Conservation (phyloP, 2,888 invertebrate genomes). For the Trichacis sp. region DNA sequence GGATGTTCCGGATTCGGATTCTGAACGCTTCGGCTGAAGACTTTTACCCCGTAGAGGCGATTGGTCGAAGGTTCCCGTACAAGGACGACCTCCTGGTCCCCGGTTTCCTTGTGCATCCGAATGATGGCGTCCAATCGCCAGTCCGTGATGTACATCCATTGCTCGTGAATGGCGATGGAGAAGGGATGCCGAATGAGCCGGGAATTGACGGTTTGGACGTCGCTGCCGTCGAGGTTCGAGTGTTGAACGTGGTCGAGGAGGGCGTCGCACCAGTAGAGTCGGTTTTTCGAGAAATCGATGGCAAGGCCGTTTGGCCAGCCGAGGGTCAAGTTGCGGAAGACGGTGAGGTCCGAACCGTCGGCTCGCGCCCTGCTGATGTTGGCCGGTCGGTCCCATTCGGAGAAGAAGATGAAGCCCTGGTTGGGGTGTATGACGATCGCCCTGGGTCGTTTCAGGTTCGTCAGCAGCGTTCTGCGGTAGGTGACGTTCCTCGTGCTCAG, state of each 20-base stretch:
- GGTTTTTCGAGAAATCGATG: constrained; percentile 88
- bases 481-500: constrained; percentile 88
- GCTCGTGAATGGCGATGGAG: constrained; percentile 89
- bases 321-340: constrained; percentile 90
- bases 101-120: constrained; percentile 87
- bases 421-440: constrained; percentile 98
- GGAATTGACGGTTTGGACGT: constrained; percentile 90
- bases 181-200: constrained; percentile 89
- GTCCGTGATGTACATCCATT: constrained; percentile 97
- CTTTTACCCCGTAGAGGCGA: constrained; percentile 91
- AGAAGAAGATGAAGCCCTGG: constrained; percentile 92
- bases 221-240: constrained; percentile 89
- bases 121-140: constrained; percentile 97
- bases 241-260: constrained; percentile 96
- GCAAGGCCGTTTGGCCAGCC: constrained; percentile 98
- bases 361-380: constrained; percentile 94
- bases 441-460: constrained; percentile 90
- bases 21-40: constrained; percentile 84
- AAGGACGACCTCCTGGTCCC: constrained; percentile 87
- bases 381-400: constrained; percentile 96
- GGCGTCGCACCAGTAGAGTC: constrained; percentile 98
- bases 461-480: constrained; percentile 84
- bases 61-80: constrained; percentile 91
- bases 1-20: constrained; percentile 80
- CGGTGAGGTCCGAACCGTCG: constrained; percentile 88